Base-by-base conservation (phyloP, 2,888 invertebrate species). In the Orchesella flavescens region DNA sequence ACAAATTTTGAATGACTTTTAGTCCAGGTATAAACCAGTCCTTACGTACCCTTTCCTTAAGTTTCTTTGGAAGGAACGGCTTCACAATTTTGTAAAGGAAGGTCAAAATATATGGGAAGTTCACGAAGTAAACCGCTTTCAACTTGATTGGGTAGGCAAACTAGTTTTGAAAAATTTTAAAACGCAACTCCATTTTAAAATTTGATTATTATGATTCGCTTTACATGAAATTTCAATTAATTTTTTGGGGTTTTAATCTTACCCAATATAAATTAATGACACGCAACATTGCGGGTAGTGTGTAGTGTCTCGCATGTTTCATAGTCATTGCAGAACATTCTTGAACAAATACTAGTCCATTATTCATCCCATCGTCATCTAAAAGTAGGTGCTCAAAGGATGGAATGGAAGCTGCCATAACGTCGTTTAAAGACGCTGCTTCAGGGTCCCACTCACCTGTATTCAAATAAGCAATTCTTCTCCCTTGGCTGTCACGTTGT, bases 11-110 rank as follows among this genome's bases (percentile, higher is more conserved):
- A n/a, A n/a, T n/a, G n/a, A n/a, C n/a, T n/a, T n/a, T n/a, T n/a
- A n/a, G n/a, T n/a, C n/a, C 7, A 34, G 34, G 7, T 34, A 34
- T 7, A 34, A 34, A 34, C 7, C 34, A n/a, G n/a, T n/a, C n/a
- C n/a, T n/a, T n/a, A n/a, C n/a, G n/a, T n/a, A 78, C 77, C 49
- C 77, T 17, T n/a, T 78, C 77, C 17, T 78, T 68, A 2, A 78
- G 44, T 46, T 78, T 78, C 77, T 78, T 78, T 24, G 77, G 77
- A 19, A 69, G 23, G 44, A 78, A 78, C 13, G 77, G 77, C 24
- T 69, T 78, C 23, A 78, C 69, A 2, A 78, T 23, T 23, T 69
- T 61, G 21, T 78, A 78, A 12, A 69, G 17, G 17, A 78, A 69
- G 21, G 46, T 69, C 15, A 78, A 34, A 59, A 78, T 24, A n/a